Conservation (phyloP, 2,797 vertebrate genomes). For the Synanceia verrucosa region DNA sequence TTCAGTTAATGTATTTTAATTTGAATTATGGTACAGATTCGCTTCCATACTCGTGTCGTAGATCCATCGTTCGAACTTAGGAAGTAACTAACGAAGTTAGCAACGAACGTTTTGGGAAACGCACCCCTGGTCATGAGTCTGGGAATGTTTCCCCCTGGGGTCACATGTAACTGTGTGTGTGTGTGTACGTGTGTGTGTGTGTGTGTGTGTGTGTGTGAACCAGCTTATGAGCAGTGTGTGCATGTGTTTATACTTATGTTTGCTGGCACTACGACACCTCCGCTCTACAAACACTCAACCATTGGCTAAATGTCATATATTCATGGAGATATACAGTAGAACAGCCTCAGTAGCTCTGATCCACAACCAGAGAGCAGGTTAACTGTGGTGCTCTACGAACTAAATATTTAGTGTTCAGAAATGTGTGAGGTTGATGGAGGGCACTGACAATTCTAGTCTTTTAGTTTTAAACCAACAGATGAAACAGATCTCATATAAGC, state of each 20-base stretch:
- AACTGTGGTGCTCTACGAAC: neutral
- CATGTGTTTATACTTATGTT: constrained; percentile 34
- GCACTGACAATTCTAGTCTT: neutral
- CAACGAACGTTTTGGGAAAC: too few relatives aligned
- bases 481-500: neutral
- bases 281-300: constrained; percentile 42
- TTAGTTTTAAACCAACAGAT: neutral
- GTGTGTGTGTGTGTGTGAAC: constrained; percentile 9
- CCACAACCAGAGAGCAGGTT: neutral
- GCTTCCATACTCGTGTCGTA: too few relatives aligned
- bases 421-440: neutral
- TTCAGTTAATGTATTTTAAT: too few relatives aligned
- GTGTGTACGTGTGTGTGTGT: constrained; percentile 27
- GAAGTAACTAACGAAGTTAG: too few relatives aligned
- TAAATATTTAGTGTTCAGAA: neutral
- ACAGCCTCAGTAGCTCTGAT: neutral
- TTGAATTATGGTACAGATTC: too few relatives aligned
- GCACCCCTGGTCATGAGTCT: constrained; percentile 71
- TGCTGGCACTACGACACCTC: neutral
- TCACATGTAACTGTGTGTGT: constrained; percentile 63
- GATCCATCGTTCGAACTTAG: too few relatives aligned
- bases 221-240: constrained; percentile 37
- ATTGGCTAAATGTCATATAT: neutral
- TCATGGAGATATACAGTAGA: neutral
- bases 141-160: constrained; percentile 64